A percentile compares a stretch with the other conserved stretches of the same genome.
These are phyloP conservation scores for Urocyon cinereoargenteus DNA, from an alignment of 2,797 vertebrate species.

Conservation along the genomic window DNA sequence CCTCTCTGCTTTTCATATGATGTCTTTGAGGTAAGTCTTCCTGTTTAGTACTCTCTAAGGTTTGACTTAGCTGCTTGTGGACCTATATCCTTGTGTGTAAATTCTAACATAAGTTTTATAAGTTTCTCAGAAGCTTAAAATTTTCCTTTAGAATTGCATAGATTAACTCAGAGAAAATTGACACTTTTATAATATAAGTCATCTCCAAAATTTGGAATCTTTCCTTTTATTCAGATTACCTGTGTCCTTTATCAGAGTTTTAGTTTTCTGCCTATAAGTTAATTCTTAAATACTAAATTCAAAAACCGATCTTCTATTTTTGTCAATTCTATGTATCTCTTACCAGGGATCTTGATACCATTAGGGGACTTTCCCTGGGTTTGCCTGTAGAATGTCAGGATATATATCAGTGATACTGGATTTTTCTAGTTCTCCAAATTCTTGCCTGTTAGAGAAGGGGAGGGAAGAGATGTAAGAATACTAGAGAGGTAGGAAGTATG, in stretches of 20 bases:
- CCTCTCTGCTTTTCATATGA: not conserved
- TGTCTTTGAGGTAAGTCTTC: not conserved
- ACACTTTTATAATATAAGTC: not conserved
- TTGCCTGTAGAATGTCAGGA: not conserved
- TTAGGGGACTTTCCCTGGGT: not conserved
- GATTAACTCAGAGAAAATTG: not conserved
- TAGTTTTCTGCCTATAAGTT: constrained; percentile 24
- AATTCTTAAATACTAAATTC: constrained; percentile 4
- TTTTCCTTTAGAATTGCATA: not conserved
- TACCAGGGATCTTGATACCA: not conserved
- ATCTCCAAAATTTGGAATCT: not conserved
- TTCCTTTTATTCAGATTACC: not conserved
- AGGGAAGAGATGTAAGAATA: not conserved
- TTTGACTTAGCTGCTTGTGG: constrained; percentile 1
- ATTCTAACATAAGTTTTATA: constrained; percentile 50
- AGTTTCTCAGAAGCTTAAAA: not conserved
- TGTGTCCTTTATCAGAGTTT: not conserved
- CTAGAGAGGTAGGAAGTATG: not conserved
- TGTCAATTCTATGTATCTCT: not conserved
- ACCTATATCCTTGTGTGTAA: not conserved
- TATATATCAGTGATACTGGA: not conserved
- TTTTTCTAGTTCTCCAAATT: not conserved
- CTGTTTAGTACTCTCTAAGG: not conserved
- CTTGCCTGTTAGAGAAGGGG: not conserved
- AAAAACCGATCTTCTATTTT: not conserved